These are phyloP conservation scores for Labeo rohita DNA, from an alignment of 2,113 vertebrate genomes.

Conservation along the genomic window DNA sequence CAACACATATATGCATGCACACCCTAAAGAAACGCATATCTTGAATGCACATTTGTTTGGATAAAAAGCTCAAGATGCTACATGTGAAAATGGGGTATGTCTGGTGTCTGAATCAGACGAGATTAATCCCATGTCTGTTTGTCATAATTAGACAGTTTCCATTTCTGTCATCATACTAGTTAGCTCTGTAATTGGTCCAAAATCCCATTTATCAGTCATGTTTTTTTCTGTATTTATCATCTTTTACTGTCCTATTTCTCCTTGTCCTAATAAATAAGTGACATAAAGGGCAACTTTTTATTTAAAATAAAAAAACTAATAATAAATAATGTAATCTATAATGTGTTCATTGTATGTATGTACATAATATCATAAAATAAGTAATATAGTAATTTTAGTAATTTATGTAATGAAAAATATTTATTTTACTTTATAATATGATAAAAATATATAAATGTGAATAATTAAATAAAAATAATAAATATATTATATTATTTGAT, in stretches of 20 bases:
- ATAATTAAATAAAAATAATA: too few relatives aligned
- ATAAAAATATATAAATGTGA: too few relatives aligned
- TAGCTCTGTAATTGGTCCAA: neutral
- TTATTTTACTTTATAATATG: too few relatives aligned
- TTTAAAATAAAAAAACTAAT: neutral
- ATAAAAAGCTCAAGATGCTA: neutral
- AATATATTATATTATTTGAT: too few relatives aligned
- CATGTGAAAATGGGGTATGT: neutral
- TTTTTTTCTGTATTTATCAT: neutral
- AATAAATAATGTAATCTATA: neutral
- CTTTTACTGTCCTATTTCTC: neutral
- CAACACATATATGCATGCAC: neutral
- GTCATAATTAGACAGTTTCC: neutral
- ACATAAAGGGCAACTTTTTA: neutral
- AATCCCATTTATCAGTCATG: neutral
- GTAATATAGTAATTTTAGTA: too few relatives aligned
- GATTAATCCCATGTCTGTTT: neutral
- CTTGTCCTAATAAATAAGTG: neutral
- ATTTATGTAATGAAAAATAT: too few relatives aligned
- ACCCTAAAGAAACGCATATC: neutral
- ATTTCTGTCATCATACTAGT: neutral
- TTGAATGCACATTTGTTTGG: neutral
- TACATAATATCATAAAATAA: too few relatives aligned
- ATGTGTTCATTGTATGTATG: too few relatives aligned
- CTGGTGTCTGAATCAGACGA: neutral